Evolutionary conservation across 2,113 vertebrate genomes (phyloP), one percentile per base, ranked within the genome.

Genomic region (Philantomba maxwellii): DNA sequence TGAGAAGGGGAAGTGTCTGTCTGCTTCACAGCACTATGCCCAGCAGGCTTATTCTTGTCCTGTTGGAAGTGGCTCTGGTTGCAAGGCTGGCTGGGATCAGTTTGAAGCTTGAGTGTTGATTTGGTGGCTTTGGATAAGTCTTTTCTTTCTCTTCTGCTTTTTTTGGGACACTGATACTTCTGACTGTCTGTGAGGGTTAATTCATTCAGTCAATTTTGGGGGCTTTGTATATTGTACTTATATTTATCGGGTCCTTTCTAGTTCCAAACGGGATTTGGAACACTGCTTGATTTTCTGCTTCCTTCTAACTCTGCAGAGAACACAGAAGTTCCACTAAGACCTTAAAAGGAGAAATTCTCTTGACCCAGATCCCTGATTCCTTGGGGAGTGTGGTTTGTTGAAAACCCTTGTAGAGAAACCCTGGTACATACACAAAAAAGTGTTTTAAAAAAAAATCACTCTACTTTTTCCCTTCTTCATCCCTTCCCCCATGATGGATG

Each of bases 251-350:
- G 7, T 8, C n/a, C 11, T 62, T 93, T 97, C 64, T 90, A 82
- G 58, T 93, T 97, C 26, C 78, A 94, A 88, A 93, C 36, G 55
- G 45, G 51, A 88, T 70, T 95, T 95, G 51, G 28, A 87, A 64
- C 26, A 94, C 16, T 96, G 23, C 55, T 94, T 96, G 62, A 84
- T 89, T 81, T 87, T 94, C 86, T 36, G 43, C 49, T 95, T 97
- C 60, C 53, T 88, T 93, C 25, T 36, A 95, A 45, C 10, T 85
- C 33, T 45, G 49, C 45, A 87, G 90, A 91, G 49, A 83, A 89
- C 77, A 94, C 4, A 91, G 78, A 87, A 81, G 26, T 13, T 70
- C 57, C 51, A 80, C 28, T 57, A 75, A 84, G 73, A 49, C 47
- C 30, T 85, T 14, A 87, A n/a, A 94, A 73, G 33, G 45, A 96